A percentile compares a stretch with the other conserved stretches of the same genome.
phyloP scores from a whole-genome alignment of 2,113 vertebrate genomes.

The Nothocercus nigrocapillus region DNA sequence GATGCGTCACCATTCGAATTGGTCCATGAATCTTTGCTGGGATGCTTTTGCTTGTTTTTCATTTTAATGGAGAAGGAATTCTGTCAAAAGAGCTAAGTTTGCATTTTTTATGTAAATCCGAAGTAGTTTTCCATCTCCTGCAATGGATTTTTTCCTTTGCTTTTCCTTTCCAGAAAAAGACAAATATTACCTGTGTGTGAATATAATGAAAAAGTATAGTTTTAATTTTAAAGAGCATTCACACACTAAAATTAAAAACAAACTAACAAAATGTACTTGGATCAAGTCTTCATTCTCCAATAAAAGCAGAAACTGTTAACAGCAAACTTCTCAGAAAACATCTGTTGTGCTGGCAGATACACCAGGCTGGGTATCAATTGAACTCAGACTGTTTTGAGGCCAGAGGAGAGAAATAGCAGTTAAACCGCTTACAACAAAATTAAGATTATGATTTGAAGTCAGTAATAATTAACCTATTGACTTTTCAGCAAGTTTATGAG shows the following conservation, averaged over 20 bases:
- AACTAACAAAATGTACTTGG: neutral
- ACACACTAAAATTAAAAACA: neutral
- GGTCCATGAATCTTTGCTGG: neutral
- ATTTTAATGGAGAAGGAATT: neutral
- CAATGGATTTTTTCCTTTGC: neutral
- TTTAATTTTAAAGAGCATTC: neutral
- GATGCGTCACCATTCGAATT: slow-evolving; percentile 18
- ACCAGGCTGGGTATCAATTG: neutral
- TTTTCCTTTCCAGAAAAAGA: too few relatives aligned
- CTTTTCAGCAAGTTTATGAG: neutral
- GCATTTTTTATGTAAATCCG: neutral
- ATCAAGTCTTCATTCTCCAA: slow-evolving; percentile 4
- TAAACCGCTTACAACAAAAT: slow-evolving; percentile 41
- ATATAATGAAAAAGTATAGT: neutral
- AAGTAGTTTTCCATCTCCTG: slow-evolving; percentile 29
- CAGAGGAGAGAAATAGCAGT: neutral
- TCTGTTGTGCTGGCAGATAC: neutral
- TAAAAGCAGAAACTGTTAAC: slow-evolving; percentile 24
- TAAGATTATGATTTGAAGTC: neutral
- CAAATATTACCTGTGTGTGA: neutral
- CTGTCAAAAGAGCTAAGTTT: neutral
- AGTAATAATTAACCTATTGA: slow-evolving; percentile 7
- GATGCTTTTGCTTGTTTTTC: neutral
- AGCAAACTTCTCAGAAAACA: slow-evolving; percentile 18
- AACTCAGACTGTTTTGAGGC: neutral